Conservation (phyloP, 2,797 vertebrate species). For the Protosalanx chinensis region DNA sequence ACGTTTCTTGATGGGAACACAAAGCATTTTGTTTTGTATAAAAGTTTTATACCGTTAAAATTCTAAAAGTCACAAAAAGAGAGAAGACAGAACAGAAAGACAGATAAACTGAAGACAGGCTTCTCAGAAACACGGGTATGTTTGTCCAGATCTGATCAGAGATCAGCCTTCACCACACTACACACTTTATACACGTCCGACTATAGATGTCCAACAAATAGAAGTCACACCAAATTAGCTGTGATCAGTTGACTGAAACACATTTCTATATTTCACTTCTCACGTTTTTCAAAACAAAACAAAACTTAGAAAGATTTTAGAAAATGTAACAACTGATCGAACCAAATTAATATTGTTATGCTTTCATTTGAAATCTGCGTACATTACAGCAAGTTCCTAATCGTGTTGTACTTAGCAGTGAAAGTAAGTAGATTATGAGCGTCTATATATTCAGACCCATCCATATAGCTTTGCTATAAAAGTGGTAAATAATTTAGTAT, state of each 20-base stretch:
- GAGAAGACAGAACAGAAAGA: constrained; percentile 10
- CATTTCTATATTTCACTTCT: constrained; percentile 19
- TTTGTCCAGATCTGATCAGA: constrained; percentile 7
- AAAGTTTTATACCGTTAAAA: constrained; percentile 47
- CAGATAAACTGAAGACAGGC: background rate
- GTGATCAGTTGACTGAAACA: background rate
- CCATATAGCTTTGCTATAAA: constrained; percentile 23
- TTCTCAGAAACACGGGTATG: background rate
- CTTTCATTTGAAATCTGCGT: constrained; percentile 2
- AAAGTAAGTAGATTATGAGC: constrained; percentile 8
- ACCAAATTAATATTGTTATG: constrained; percentile 10
- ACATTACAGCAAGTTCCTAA: background rate
- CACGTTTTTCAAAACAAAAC: constrained; percentile 3
- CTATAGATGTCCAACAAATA: background rate
- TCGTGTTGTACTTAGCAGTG: constrained; percentile 6
- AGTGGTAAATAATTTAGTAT: background rate
- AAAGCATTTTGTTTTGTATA: constrained; percentile 23
- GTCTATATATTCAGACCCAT: constrained; percentile 9
- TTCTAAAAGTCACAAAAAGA: constrained; percentile 33
- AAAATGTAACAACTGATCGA: constrained; percentile 8
- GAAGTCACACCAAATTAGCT: background rate
- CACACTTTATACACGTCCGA: background rate
- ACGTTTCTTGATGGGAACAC: too few relatives aligned
- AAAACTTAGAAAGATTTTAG: constrained; percentile 1
- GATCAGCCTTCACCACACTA: constrained; percentile 13